A percentile compares a stretch with the other conserved stretches of the same genome.
Conservation (phyloP, 2,888 invertebrate genomes). For the Andrena fulva region DNA sequence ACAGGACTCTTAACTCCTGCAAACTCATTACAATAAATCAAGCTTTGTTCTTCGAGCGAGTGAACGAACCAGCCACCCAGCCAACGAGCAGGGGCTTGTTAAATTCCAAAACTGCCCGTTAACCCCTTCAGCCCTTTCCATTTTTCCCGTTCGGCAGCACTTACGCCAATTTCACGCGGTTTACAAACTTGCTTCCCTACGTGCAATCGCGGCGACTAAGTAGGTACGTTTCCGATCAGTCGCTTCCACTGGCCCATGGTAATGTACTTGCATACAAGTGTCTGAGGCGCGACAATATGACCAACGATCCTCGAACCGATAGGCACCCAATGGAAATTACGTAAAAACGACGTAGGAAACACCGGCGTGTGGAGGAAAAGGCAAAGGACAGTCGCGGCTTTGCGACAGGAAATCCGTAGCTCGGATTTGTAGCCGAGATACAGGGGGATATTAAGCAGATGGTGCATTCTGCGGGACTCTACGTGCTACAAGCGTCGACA, state of each 20-base stretch:
- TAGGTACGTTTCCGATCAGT: too few relatives aligned
- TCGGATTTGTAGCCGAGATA: constrained; percentile 79
- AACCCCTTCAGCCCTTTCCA: constrained; percentile 72
- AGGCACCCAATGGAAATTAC: background rate
- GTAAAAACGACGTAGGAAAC: background rate
- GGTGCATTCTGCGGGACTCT: constrained; percentile 81
- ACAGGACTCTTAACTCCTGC: constrained; percentile 84
- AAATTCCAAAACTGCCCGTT: constrained; percentile 81
- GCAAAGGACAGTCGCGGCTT: constrained; percentile 60
- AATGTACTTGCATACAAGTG: too few relatives aligned
- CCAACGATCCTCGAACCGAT: background rate
- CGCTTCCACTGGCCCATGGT: too few relatives aligned
- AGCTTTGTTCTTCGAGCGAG: constrained; percentile 84
- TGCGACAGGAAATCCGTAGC: constrained; percentile 66
- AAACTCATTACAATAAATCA: constrained; percentile 85
- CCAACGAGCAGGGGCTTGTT: constrained; percentile 77
- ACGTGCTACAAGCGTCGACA: constrained; percentile 83
- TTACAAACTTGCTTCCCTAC: background rate
- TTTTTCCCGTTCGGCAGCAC: constrained; percentile 12
- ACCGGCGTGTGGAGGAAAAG: constrained; percentile 35
- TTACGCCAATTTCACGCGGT: constrained; percentile 3
- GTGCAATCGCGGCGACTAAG: background rate
- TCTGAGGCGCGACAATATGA: constrained; percentile 12
- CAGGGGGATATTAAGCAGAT: constrained; percentile 81
- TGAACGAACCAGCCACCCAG: too few relatives aligned